phyloP scores from a whole-genome alignment of 2,888 invertebrate species.

The Rhagium mordax region DNA sequence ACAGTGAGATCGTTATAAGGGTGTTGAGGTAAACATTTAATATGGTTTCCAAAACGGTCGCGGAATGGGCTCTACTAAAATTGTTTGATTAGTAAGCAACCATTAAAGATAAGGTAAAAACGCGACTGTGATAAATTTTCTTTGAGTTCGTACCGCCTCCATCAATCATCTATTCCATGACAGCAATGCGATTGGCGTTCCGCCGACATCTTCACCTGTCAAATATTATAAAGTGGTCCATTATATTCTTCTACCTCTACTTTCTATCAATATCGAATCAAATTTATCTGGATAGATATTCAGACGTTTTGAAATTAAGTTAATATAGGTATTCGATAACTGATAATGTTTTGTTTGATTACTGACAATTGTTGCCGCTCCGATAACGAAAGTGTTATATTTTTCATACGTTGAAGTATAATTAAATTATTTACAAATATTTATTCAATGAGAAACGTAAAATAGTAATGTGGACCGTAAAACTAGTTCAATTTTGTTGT shows the following conservation, averaged over 20 bases:
- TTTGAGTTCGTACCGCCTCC: conserved; percentile 58
- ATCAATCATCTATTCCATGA: conserved; percentile 66
- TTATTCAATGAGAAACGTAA: neutral
- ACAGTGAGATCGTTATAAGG: conserved; percentile 15
- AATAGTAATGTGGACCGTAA: neutral
- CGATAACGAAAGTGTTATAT: conserved; percentile 37
- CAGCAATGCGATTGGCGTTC: conserved; percentile 64
- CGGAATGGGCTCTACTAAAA: conserved; percentile 41
- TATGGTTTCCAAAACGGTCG: conserved; percentile 44
- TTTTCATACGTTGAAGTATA: conserved; percentile 22
- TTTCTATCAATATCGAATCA: conserved; percentile 25
- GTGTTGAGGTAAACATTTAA: conserved; percentile 20
- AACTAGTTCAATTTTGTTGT: neutral
- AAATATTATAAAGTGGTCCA: conserved; percentile 49
- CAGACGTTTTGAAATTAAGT: conserved; percentile 38
- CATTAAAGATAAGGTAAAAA: conserved; percentile 51
- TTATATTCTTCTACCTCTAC: conserved; percentile 27
- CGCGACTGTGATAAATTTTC: conserved; percentile 41
- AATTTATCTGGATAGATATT: conserved; percentile 37
- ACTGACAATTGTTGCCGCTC: conserved; percentile 40
- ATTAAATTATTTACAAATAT: conserved; percentile 36
- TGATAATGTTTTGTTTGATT: conserved; percentile 42
- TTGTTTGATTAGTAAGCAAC: conserved; percentile 48
- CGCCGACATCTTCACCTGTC: conserved; percentile 68
- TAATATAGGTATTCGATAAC: conserved; percentile 39